Evolutionary conservation across 1,140 invertebrate genomes (phyloP).

Genomic region (Saxidomus purpurata): DNA sequence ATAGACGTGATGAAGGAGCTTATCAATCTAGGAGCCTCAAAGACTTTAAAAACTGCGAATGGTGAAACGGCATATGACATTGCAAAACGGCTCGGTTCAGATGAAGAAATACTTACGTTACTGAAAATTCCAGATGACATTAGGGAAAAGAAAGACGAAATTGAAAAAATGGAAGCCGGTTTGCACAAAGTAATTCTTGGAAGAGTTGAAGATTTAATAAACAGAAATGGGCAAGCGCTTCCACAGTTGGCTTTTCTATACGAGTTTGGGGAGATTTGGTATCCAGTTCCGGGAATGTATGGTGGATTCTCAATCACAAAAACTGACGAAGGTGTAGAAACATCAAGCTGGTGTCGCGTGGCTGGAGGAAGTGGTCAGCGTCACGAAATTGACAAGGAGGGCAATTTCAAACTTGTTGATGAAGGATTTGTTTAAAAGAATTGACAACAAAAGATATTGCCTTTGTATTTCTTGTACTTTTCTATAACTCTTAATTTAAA

Average conservation of each 20-base stretch:
- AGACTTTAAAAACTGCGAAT: slow-evolving; percentile 9
- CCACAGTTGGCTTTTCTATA: slow-evolving; percentile 55
- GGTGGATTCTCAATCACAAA: slow-evolving; percentile 41
- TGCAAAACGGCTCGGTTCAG: background rate
- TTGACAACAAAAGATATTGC: no score
- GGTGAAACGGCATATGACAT: slow-evolving; percentile 50
- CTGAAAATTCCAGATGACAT: slow-evolving; percentile 40
- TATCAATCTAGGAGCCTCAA: background rate
- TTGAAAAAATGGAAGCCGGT: slow-evolving; percentile 54
- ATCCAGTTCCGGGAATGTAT: slow-evolving; percentile 63
- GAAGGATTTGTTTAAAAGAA: slow-evolving; percentile 39
- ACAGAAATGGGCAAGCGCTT: slow-evolving; percentile 52
- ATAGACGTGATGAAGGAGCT: slow-evolving; percentile 13
- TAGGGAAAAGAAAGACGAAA: slow-evolving; percentile 16
- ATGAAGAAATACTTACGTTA: slow-evolving; percentile 41
- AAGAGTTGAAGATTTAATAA: slow-evolving; percentile 45
- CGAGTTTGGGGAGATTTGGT: slow-evolving; percentile 55
- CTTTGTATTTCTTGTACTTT: no score
- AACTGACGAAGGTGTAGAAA: slow-evolving; percentile 53
- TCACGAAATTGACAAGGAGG: slow-evolving; percentile 56
- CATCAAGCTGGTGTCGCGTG: slow-evolving; percentile 56
- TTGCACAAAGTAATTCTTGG: slow-evolving; percentile 55
- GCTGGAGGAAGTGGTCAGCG: slow-evolving; percentile 62
- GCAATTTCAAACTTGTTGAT: slow-evolving; percentile 40
- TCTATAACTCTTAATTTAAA: no score